Evolutionary conservation across 1,140 invertebrate species (phyloP).

Genomic region (Bradynema listronoti): DNA sequence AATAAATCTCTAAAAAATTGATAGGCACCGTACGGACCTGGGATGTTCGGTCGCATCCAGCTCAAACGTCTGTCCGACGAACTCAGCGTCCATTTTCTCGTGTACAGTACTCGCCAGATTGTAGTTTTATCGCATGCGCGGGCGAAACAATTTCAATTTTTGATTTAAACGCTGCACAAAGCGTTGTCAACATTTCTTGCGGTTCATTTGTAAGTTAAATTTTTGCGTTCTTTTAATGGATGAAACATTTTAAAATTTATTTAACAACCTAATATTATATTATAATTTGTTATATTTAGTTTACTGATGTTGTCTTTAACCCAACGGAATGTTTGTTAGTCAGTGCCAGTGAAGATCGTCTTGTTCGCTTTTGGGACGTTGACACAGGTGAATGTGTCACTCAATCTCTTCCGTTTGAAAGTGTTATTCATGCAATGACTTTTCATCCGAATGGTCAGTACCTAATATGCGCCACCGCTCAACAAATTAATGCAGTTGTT

Average conservation of each 20-base stretch:
- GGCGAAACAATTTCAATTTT: slow-evolving; percentile 22
- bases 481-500: slow-evolving; percentile 18
- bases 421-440: slow-evolving; percentile 11
- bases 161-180: slow-evolving; percentile 20
- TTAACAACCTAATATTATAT: too few species aligned
- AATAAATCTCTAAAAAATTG: too few species aligned
- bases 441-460: slow-evolving; percentile 28
- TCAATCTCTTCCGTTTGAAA: slow-evolving; percentile 24
- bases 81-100: slow-evolving; percentile 13
- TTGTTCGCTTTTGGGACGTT: slow-evolving; percentile 35
- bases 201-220: slow-evolving; percentile 19
- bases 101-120: slow-evolving; percentile 25
- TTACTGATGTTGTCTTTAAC: slow-evolving; percentile 22
- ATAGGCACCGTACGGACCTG: slow-evolving; percentile 18
- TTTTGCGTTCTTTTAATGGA: not conserved
- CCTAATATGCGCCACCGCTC: slow-evolving; percentile 11
- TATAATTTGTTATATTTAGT: slow-evolving; percentile 18
- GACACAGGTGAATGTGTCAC: slow-evolving; percentile 37
- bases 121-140: slow-evolving; percentile 26
- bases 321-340: slow-evolving; percentile 31
- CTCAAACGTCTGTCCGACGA: slow-evolving; percentile 19
- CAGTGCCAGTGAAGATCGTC: slow-evolving; percentile 24
- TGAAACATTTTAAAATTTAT: too few species aligned
- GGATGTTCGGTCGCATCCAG: slow-evolving; percentile 26
- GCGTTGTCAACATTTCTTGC: slow-evolving; percentile 22